phyloP scores from a whole-genome alignment of 53 echinoderm and acorn worm genomes.

The Echinarachnius parma region DNA sequence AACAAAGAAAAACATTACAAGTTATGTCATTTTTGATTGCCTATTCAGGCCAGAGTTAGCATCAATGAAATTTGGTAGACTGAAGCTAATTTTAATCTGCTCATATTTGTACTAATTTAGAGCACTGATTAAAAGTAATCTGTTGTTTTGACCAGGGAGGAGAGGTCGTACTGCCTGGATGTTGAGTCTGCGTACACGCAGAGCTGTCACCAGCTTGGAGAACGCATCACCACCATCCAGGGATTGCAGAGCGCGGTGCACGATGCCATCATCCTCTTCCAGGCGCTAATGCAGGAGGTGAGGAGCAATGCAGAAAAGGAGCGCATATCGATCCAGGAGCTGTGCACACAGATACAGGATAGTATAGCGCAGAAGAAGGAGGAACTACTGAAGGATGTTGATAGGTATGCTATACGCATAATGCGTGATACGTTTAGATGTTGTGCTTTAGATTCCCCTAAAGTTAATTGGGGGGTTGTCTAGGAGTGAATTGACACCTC shows the following conservation, averaged over 20 bases:
- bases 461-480: too few relatives aligned
- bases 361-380: slow-evolving; percentile 49
- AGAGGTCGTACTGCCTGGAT: slow-evolving; percentile 44
- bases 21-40: too few relatives aligned
- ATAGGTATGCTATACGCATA: slow-evolving; percentile 34
- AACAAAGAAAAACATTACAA: too few relatives aligned
- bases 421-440: too few relatives aligned
- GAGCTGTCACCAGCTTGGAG: slow-evolving; percentile 35
- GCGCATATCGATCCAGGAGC: slow-evolving; percentile 44
- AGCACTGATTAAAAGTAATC: not conserved
- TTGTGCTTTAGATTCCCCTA: too few relatives aligned
- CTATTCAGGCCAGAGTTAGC: too few relatives aligned
- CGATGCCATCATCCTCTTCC: slow-evolving; percentile 57
- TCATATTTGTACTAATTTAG: too few relatives aligned
- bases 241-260: slow-evolving; percentile 53
- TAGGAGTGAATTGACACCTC: too few relatives aligned
- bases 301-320: slow-evolving; percentile 52
- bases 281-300: slow-evolving; percentile 56
- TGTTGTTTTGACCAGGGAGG: slow-evolving; percentile 20
- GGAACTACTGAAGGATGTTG: slow-evolving; percentile 51
- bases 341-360: slow-evolving; percentile 42
- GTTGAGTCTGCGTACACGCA: slow-evolving; percentile 51
- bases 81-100: too few relatives aligned
- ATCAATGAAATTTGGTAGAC: too few relatives aligned
- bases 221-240: slow-evolving; percentile 37